These are phyloP conservation scores for Drosophila grimshawi DNA, from an alignment of 1,140 invertebrate species.

Conservation along the genomic window DNA sequence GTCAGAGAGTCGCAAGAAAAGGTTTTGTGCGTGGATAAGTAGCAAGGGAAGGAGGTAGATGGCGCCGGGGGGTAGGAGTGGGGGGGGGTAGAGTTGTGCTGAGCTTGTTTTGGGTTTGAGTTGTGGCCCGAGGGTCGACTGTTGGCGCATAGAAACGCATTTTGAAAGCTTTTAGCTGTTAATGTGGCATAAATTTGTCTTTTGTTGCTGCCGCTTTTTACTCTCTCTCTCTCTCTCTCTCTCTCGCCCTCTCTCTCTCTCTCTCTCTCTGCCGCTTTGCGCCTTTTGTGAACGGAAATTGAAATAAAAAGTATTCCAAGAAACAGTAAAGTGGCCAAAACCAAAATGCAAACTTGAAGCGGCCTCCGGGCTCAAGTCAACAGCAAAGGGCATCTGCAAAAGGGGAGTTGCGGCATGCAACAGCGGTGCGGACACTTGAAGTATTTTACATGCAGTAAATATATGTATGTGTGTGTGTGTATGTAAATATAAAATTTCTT, in stretches of 20 bases:
- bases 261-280: background rate
- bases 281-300: slow-evolving; percentile 72
- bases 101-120: background rate
- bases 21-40: background rate
- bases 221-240: background rate
- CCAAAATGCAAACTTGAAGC: slow-evolving; percentile 61
- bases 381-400: background rate
- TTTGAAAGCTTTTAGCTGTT: slow-evolving; percentile 83
- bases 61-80: background rate
- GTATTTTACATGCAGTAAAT: slow-evolving; percentile 46
- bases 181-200: slow-evolving; percentile 83
- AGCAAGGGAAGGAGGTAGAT: background rate
- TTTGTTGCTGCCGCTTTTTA: slow-evolving; percentile 53
- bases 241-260: background rate
- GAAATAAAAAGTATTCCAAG: slow-evolving; percentile 71
- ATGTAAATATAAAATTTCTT: slow-evolving; percentile 48
- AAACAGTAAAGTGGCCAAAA: slow-evolving; percentile 43
- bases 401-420: slow-evolving; percentile 3
- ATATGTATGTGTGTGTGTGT: slow-evolving; percentile 3
- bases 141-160: slow-evolving; percentile 73
- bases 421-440: slow-evolving; percentile 56
- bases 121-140: slow-evolving; percentile 44
- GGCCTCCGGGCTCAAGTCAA: slow-evolving; percentile 50
- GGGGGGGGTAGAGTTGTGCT: background rate
- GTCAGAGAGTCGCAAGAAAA: slow-evolving; percentile 36